These are phyloP conservation scores for Magallana gigas DNA, from an alignment of 1,140 invertebrate species.

Conservation along the genomic window DNA sequence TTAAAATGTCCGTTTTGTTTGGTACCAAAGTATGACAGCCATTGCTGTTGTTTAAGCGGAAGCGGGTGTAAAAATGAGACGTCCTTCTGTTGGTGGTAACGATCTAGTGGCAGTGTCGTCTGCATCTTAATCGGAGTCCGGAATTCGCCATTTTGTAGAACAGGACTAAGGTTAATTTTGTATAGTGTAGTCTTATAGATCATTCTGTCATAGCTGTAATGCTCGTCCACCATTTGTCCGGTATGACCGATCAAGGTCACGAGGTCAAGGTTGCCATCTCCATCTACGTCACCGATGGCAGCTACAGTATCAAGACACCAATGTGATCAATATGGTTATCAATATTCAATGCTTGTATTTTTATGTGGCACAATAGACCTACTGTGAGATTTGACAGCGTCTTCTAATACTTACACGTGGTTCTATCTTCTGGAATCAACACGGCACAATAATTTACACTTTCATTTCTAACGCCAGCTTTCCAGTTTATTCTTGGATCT, in stretches of 20 bases:
- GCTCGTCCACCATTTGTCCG: conserved; percentile 41
- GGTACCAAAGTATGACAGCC: conserved; percentile 45
- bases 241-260: conserved; percentile 42
- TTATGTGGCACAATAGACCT: no score
- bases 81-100: conserved; percentile 31
- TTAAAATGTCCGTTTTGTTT: conserved; percentile 38
- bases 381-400: no score
- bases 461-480: not conserved
- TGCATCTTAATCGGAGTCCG: not conserved
- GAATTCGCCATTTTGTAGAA: conserved; percentile 4
- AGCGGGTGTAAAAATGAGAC: conserved; percentile 11
- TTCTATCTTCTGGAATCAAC: conserved; percentile 45
- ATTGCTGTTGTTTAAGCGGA: conserved; percentile 47
- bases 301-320: conserved; percentile 28
- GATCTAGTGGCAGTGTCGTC: not conserved
- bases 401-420: conserved; percentile 51
- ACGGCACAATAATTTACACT: conserved; percentile 49
- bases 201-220: conserved; percentile 42
- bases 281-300: conserved; percentile 64
- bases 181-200: conserved; percentile 32
- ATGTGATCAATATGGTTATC: no score
- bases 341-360: no score
- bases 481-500: not conserved
- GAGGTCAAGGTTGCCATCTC: conserved; percentile 61
- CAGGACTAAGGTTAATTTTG: conserved; percentile 43